Conservation (phyloP, 1,140 invertebrate species). For the Neodiprion virginianus region DNA sequence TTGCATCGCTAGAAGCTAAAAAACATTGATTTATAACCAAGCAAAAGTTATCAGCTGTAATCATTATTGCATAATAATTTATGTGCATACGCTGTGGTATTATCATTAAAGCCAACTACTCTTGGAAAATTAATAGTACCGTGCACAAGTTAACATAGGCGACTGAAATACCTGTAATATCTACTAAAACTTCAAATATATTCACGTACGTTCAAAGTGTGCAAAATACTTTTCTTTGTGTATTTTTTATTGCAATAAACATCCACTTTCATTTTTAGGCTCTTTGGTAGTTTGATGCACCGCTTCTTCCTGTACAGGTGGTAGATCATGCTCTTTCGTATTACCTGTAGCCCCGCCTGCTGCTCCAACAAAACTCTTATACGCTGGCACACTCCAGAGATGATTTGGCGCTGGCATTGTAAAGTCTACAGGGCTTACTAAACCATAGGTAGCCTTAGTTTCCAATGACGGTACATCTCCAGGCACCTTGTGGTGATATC, state of each 20-base stretch:
- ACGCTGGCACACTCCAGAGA: constrained; percentile 63
- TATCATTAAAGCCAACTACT: too few species aligned
- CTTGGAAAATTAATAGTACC: too few species aligned
- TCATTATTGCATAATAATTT: too few species aligned
- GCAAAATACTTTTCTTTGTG: too few species aligned
- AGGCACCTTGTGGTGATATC: constrained; percentile 75
- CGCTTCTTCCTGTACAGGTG: constrained; percentile 72
- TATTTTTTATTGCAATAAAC: constrained; percentile 61
- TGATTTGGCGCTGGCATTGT: constrained; percentile 62
- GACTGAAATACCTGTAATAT: too few species aligned
- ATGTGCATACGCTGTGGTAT: too few species aligned
- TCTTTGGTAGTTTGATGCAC: constrained; percentile 69
- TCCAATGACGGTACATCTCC: constrained; percentile 69
- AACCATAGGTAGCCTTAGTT: constrained; percentile 72
- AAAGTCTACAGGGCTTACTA: constrained; percentile 73
- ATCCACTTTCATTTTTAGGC: constrained; percentile 71
- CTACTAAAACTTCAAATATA: too few species aligned
- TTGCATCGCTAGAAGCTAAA: not conserved
- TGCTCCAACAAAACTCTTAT: constrained; percentile 34
- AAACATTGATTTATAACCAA: too few species aligned
- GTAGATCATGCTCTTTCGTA: constrained; percentile 63
- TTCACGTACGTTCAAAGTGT: too few species aligned
- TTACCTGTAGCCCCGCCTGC: constrained; percentile 32
- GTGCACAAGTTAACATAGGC: too few species aligned
- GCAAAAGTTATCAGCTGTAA: too few species aligned